These are phyloP conservation scores for Lampropteryx suffumata DNA, from an alignment of 2,888 invertebrate genomes.

Conservation along the genomic window DNA sequence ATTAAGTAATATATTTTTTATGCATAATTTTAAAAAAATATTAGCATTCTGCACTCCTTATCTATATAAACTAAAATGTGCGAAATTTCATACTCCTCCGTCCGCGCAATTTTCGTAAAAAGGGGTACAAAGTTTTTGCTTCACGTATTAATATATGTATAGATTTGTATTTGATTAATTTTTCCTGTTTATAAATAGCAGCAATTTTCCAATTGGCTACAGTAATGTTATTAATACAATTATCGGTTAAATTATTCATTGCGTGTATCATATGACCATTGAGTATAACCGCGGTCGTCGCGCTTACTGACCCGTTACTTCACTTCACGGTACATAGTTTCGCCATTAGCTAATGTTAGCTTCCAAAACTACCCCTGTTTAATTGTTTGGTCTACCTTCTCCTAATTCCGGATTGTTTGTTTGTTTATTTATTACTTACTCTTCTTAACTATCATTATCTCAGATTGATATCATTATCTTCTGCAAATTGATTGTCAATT, in stretches of 20 bases:
- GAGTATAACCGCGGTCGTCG: conserved; percentile 23
- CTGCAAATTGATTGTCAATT: conserved; percentile 10
- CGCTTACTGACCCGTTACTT: conserved; percentile 31
- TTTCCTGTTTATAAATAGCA: conserved; percentile 11
- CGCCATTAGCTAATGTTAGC: conserved; percentile 41
- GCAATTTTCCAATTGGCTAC: conserved; percentile 19
- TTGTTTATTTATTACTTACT: neutral
- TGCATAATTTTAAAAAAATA: no score
- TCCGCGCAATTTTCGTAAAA: no score
- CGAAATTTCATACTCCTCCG: no score
- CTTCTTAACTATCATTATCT: no score
- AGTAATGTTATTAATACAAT: conserved; percentile 21
- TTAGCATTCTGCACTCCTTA: no score
- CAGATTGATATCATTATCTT: conserved; percentile 1
- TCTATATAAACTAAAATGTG: no score
- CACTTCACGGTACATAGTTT: conserved; percentile 37
- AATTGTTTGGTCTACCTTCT: neutral
- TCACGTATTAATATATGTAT: no score
- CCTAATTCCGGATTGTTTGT: neutral
- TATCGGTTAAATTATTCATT: conserved; percentile 36
- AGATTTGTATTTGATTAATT: neutral
- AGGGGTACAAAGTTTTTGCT: no score
- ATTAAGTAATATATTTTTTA: no score
- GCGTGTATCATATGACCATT: conserved; percentile 22
- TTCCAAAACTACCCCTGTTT: conserved; percentile 20